Evolutionary conservation across 2,113 vertebrate species (phyloP), one percentile per base, ranked within the genome.

Genomic region (Ammodytes dubius): DNA sequence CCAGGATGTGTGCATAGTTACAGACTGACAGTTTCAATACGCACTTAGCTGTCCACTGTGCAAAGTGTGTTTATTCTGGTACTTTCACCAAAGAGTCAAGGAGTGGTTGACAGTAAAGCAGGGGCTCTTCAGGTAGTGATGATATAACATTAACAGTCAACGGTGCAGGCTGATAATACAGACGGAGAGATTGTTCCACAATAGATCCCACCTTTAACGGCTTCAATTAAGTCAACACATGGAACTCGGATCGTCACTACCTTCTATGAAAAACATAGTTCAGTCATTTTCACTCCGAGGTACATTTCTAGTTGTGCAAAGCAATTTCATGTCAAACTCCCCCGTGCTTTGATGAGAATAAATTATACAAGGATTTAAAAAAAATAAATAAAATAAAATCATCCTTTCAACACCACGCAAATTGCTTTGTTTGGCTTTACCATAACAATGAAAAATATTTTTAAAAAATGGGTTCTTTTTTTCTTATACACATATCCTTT

Each of bases 1-100:
- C 6, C 42, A 74, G 68, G 54, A 61, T 45, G 61, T 79, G 58
- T 60, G 76, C 74, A 43, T 47, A 64, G 39, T 71, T 64, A 8
- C 37, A 53, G 46, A 9, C 46, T 37, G 63, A 46, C 60, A 54
- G 13, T 61, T 42, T 49, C 27, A 46, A 19, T 37, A 19, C 17
- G 69, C 66, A 49, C 61, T 71, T 72, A 58, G 40, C 61, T 61
- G 58, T 82, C 46, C 46, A 56, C 63, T 54, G 46, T 42, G 1
- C 27, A 12, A 65, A 70, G 57, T 42, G 66, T 66, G 49, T 82
- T 59, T 76, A 19, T 70, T 65, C 4, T 12, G 35, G 4, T 4
- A 46, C 73, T 40, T 43, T 74, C 9, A 42, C 47, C 54, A 64
- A 40, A 52, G 56, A 60, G 17, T 49, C 13, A 39, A 46, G 50